Evolutionary conservation across 1,140 invertebrate genomes (phyloP).

Genomic region (Eciton burchellii): DNA sequence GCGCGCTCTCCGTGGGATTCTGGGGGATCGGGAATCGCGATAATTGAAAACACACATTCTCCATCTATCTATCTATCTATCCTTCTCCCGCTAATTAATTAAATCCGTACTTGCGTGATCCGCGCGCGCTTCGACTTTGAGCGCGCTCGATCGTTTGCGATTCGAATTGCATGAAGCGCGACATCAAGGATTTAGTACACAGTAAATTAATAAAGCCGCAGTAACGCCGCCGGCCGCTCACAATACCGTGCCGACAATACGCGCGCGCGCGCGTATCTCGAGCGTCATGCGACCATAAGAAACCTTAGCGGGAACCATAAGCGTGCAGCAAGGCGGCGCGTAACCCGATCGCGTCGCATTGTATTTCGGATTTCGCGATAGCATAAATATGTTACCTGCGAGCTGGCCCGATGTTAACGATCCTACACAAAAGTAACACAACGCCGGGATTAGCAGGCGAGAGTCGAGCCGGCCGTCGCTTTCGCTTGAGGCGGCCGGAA

Average conservation of each 20-base stretch:
- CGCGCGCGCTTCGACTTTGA: constrained; percentile 22
- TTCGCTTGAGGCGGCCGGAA: background rate
- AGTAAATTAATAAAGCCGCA: constrained; percentile 11
- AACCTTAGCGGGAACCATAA: constrained; percentile 68
- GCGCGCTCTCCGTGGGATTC: constrained; percentile 5
- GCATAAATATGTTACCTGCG: constrained; percentile 77
- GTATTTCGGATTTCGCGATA: constrained; percentile 82
- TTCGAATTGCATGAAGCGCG: constrained; percentile 10
- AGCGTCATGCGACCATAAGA: constrained; percentile 67
- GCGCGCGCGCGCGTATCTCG: constrained; percentile 66
- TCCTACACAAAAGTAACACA: constrained; percentile 74
- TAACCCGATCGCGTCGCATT: constrained; percentile 78
- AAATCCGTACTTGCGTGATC: constrained; percentile 8
- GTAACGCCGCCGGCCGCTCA: background rate
- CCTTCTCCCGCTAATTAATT: constrained; percentile 26
- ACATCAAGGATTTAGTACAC: constrained; percentile 31
- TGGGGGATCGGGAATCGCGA: background rate
- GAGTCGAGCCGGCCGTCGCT: too few species aligned
- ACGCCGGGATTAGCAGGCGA: constrained; percentile 52
- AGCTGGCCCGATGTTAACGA: constrained; percentile 73
- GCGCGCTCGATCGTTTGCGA: constrained; percentile 33
- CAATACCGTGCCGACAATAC: constrained; percentile 40
- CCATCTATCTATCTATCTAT: background rate
- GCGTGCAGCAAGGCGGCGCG: constrained; percentile 63
- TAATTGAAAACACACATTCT: background rate